Percentiles rank a stretch among this genome's conserved stretches.
These are phyloP conservation scores for Phlogophora meticulosa DNA, from an alignment of 2,888 invertebrate genomes.

Conservation along the genomic window DNA sequence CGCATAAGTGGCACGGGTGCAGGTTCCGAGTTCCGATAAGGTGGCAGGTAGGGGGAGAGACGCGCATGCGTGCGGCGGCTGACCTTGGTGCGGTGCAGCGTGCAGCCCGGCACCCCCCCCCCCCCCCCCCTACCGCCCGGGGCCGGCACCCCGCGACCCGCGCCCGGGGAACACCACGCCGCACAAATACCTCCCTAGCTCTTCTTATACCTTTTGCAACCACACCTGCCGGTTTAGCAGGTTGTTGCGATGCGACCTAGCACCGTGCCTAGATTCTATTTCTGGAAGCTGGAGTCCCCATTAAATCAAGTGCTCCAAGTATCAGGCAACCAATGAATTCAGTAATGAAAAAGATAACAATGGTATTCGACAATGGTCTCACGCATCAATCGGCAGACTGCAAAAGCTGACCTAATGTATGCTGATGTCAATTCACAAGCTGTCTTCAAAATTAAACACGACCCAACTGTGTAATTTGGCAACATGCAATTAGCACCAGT, in stretches of 20 bases:
- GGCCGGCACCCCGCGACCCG: conserved; percentile 62
- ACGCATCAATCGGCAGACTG: conserved; percentile 32
- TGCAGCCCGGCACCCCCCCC: conserved; percentile 78
- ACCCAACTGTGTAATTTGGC: conserved; percentile 49
- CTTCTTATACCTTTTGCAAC: conserved; percentile 77
- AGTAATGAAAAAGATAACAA: conserved; percentile 54
- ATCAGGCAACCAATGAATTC: conserved; percentile 39
- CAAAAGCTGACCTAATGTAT: conserved; percentile 54
- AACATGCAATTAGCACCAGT: conserved; percentile 49
- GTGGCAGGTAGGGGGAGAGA: conserved; percentile 68
- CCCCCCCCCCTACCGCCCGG: conserved; percentile 57
- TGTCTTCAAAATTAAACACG: conserved; percentile 51
- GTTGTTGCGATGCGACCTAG: conserved; percentile 84
- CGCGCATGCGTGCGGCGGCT: conserved; percentile 89
- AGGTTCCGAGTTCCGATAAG: conserved; percentile 74
- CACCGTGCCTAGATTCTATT: conserved; percentile 86
- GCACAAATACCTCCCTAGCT: conserved; percentile 75
- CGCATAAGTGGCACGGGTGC: conserved; percentile 77
- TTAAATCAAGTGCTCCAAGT: conserved; percentile 58
- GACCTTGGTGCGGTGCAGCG: conserved; percentile 90
- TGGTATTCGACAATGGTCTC: conserved; percentile 44
- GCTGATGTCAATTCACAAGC: conserved; percentile 50
- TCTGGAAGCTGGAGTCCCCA: conserved; percentile 77
- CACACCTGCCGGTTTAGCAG: conserved; percentile 88
- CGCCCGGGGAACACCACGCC: conserved; percentile 74